These are phyloP conservation scores for Sclerodermus sp. DNA, from an alignment of 2,888 invertebrate genomes.

Conservation along the genomic window DNA sequence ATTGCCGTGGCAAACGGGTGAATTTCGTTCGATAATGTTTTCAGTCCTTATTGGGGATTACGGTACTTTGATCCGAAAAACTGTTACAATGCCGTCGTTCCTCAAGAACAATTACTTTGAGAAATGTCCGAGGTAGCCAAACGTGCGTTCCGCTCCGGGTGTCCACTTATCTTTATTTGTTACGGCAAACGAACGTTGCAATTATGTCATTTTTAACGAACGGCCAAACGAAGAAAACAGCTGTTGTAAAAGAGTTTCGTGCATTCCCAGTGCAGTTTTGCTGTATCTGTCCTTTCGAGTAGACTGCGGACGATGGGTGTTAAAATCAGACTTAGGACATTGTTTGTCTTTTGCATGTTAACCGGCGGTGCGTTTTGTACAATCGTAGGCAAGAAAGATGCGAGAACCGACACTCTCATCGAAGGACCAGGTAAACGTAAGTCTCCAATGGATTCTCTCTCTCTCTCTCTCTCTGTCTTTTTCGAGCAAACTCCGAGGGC, in stretches of 20 bases:
- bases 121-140: not conserved
- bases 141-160: constrained; percentile 11
- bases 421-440: constrained; percentile 35
- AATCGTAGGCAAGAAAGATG: constrained; percentile 6
- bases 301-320: not conserved
- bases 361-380: constrained; percentile 9
- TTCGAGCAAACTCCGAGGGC: too few species aligned
- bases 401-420: constrained; percentile 21
- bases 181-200: constrained; percentile 25
- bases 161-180: constrained; percentile 34
- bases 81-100: too few species aligned
- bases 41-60: too few species aligned
- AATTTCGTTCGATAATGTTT: too few species aligned
- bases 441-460: constrained; percentile 12
- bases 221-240: not conserved
- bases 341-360: too few species aligned
- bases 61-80: too few species aligned
- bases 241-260: not conserved
- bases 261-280: not conserved
- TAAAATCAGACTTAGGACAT: constrained; percentile 15
- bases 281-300: too few species aligned
- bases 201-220: constrained; percentile 19
- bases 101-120: too few species aligned
- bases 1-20: too few species aligned
- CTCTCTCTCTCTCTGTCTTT: not conserved